Percentiles rank a stretch among this genome's conserved stretches.
Conservation (phyloP, 2,888 invertebrate species). For the Nephrotoma flavescens region DNA sequence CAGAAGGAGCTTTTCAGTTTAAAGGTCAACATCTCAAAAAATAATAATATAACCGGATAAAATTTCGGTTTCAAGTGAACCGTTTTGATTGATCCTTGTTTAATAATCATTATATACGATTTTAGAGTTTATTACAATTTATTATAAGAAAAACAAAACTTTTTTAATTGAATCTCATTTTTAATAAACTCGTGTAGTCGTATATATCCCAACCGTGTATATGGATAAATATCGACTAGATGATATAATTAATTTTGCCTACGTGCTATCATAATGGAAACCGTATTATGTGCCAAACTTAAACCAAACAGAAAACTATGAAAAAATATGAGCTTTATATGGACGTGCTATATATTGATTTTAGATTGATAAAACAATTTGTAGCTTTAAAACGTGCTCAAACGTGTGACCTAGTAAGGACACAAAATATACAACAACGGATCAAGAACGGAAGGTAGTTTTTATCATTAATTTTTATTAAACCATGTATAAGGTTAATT, state of each 20-base stretch:
- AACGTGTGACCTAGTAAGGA: neutral
- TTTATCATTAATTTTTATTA: neutral
- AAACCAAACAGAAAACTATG: neutral
- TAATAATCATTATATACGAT: neutral
- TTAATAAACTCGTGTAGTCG: neutral
- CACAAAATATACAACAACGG: neutral
- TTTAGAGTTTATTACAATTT: neutral
- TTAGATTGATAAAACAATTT: neutral
- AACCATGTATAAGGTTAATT: neutral
- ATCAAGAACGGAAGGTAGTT: neutral
- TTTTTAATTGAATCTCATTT: neutral
- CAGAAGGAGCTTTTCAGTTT: neutral
- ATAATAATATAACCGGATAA: neutral
- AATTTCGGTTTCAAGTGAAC: too few relatives aligned
- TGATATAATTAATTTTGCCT: neutral
- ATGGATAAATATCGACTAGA: neutral
- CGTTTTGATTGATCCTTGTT: neutral
- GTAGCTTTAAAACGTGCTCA: neutral
- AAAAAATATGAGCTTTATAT: neutral
- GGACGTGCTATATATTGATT: neutral
- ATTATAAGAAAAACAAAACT: neutral
- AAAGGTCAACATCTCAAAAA: neutral
- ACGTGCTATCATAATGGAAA: neutral
- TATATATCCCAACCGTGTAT: neutral
- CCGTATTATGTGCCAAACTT: neutral